A percentile compares a stretch with the other conserved stretches of the same genome.
These are phyloP conservation scores for Drosophila prolongata DNA, from an alignment of 2,888 invertebrate species.

Conservation along the genomic window DNA sequence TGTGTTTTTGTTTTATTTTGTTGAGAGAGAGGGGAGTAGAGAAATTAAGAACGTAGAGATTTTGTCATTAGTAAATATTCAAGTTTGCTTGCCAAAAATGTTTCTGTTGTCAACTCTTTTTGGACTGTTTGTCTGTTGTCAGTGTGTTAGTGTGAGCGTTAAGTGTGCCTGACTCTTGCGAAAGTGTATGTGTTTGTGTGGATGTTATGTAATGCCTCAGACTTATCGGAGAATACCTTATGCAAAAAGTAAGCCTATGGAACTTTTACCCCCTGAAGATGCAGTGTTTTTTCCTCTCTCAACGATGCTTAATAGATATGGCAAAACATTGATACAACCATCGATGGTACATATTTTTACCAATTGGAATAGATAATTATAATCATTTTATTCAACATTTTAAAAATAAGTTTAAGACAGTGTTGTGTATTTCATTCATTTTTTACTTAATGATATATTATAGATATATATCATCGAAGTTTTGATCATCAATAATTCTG, in stretches of 20 bases:
- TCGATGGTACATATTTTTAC: background rate
- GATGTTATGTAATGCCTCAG: constrained; percentile 36
- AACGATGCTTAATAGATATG: constrained; percentile 36
- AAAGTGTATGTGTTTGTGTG: constrained; percentile 26
- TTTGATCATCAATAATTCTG: no score
- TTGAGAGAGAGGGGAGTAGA: constrained; percentile 53
- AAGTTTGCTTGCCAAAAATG: constrained; percentile 47
- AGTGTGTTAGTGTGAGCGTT: constrained; percentile 41
- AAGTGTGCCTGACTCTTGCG: constrained; percentile 43
- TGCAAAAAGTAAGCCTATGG: constrained; percentile 13
- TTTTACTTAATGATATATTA: no score
- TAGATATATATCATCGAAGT: background rate
- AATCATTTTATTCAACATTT: no score
- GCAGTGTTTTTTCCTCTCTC: constrained; percentile 18
- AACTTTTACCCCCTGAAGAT: constrained; percentile 4
- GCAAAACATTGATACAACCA: background rate
- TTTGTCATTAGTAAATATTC: constrained; percentile 71
- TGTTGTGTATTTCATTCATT: no score
- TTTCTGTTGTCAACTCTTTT: constrained; percentile 45
- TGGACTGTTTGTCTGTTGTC: constrained; percentile 36
- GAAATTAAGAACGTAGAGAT: constrained; percentile 67
- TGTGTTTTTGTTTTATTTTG: constrained; percentile 13
- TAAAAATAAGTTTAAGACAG: no score
- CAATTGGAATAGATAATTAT: background rate
- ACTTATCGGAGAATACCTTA: constrained; percentile 37